Base-by-base conservation (phyloP, 2,888 invertebrate species). In the Ennomos erosarius region DNA sequence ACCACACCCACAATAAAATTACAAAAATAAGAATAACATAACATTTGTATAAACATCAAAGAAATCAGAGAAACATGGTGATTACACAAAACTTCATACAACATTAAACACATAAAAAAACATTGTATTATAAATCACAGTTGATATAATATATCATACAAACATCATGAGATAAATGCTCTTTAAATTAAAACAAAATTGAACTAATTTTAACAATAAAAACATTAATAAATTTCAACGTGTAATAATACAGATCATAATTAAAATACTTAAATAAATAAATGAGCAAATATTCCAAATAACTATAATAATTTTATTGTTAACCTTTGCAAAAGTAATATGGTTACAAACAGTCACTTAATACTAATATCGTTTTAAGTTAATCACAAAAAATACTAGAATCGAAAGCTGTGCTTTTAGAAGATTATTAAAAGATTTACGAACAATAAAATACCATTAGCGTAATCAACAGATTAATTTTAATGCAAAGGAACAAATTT, bases 1-100 rank as follows among this genome's bases (percentile, higher is more conserved):
- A 50, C 63, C 63, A 57, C 40, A 37, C 54, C 66, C 66, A 48
- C 38, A 49, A 59, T 38, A 9, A 45, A 56, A 26, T 34, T 35
- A 48, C 26, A 37, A 51, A 38, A 38, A 26, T 38, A 46, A 42
- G 44, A 38, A 34, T 39, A 10, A 26, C 11, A 39, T 13, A 39
- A 36, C 10, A 37, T n/a, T 11, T 36, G 36, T 36, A n/a, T 12
- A n/a, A 50, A 33, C 1, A 8, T 10, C 26, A 48, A 43, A 38
- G 33, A 12, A 13, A 46, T 13, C 1, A 5, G 8, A 10, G 1
- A 40, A 9, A 34, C 12, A 12, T 33, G 3, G 44, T 44, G 34
- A 54, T 45, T 13, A 40, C 34, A 40, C 35, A 53, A 44, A 33
- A 43, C 26, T 36, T 16, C 1, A 26, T 26, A 26, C 26, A 26